These are phyloP conservation scores for Xanthia togata DNA, from an alignment of 2,888 invertebrate genomes.

Conservation along the genomic window DNA sequence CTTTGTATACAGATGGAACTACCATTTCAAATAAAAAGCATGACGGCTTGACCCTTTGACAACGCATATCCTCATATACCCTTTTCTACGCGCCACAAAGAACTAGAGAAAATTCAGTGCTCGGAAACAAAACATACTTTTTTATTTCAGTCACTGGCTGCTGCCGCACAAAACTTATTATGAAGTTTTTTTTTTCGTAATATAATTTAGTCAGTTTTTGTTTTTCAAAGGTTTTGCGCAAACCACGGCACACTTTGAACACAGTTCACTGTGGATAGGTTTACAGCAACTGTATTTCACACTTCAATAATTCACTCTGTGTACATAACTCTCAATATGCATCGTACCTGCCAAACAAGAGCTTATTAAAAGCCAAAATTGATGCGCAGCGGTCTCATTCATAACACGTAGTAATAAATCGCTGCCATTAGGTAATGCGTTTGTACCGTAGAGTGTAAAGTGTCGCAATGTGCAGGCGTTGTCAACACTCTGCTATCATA, in stretches of 20 bases:
- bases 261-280: background rate
- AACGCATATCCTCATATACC: background rate
- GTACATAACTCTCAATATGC: conserved; percentile 31
- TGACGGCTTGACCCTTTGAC: background rate
- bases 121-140: conserved; percentile 12
- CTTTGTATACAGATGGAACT: background rate
- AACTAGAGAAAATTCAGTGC: background rate
- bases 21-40: background rate
- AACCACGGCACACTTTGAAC: background rate
- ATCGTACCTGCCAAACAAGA: conserved; percentile 41
- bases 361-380: conserved; percentile 54
- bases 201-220: background rate
- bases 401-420: conserved; percentile 52
- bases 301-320: conserved; percentile 16
- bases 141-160: background rate
- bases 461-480: conserved; percentile 42
- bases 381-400: conserved; percentile 47
- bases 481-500: conserved; percentile 56
- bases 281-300: background rate
- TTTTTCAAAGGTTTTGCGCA: background rate
- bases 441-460: conserved; percentile 30
- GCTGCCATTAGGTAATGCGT: conserved; percentile 53
- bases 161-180: conserved; percentile 20
- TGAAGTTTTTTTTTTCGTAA: conserved; percentile 5
- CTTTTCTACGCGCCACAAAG: background rate